These are phyloP conservation scores for Helicoverpa armigera DNA, from an alignment of 1,140 invertebrate genomes.

Conservation along the genomic window DNA sequence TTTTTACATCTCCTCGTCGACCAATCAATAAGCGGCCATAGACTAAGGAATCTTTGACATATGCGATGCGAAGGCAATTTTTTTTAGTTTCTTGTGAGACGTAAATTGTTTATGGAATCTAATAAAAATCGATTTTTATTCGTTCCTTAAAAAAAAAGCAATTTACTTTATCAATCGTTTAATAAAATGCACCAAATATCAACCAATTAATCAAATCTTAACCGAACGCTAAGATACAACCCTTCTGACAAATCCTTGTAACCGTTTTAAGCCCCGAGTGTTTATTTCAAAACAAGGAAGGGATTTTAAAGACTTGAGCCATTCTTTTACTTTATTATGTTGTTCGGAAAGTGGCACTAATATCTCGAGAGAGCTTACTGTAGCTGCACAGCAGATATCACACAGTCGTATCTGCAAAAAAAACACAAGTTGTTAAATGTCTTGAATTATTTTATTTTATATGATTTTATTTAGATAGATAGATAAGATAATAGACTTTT, in stretches of 20 bases:
- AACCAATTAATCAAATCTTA: no score
- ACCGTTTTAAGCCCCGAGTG: slow-evolving; percentile 60
- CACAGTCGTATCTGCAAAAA: slow-evolving; percentile 71
- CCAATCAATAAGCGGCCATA: slow-evolving; percentile 85
- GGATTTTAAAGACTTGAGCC: slow-evolving; percentile 67
- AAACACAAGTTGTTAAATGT: background rate
- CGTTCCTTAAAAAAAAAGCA: background rate
- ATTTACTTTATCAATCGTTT: background rate
- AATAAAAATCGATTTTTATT: background rate
- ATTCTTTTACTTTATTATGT: slow-evolving; percentile 62
- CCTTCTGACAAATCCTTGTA: slow-evolving; percentile 54
- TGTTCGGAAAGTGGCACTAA: slow-evolving; percentile 60
- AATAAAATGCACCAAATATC: no score
- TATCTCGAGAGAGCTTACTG: slow-evolving; percentile 66
- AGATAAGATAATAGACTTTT: no score
- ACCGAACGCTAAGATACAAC: slow-evolving; percentile 18
- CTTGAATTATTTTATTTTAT: no score
- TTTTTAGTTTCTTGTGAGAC: background rate
- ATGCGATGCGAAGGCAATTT: slow-evolving; percentile 22
- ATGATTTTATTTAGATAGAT: no score
- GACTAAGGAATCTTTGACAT: slow-evolving; percentile 63
- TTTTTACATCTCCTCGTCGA: slow-evolving; percentile 87
- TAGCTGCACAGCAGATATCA: slow-evolving; percentile 70
- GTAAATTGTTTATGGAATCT: background rate
- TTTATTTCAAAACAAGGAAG: slow-evolving; percentile 72